phyloP scores from a whole-genome alignment of 2,113 vertebrate genomes.

The Clinocottus analis region DNA sequence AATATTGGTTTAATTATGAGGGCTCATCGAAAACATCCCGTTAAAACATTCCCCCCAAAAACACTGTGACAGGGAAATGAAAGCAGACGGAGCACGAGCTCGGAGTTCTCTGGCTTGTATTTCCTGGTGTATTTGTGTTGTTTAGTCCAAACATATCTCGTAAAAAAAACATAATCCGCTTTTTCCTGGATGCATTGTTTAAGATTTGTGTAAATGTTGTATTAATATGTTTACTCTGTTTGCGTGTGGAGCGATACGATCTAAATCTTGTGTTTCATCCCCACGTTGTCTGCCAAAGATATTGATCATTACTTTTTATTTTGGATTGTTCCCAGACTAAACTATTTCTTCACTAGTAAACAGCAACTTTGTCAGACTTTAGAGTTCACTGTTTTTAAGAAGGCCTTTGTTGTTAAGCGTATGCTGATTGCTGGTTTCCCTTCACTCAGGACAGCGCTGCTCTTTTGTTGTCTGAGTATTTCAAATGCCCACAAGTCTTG shows the following conservation, averaged over 20 bases:
- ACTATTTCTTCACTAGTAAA: conserved; percentile 53
- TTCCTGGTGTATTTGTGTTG: conserved; percentile 41
- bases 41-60: conserved; percentile 30
- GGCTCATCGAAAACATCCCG: conserved; percentile 26
- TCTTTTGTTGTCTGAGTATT: conserved; percentile 70
- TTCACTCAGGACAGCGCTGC: conserved; percentile 39
- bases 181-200: conserved; percentile 47
- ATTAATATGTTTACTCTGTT: conserved; percentile 58
- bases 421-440: conserved; percentile 47
- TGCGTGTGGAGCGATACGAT: conserved; percentile 47
- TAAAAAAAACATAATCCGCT: conserved; percentile 22
- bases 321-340: conserved; percentile 63
- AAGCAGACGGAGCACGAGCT: conserved; percentile 18
- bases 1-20: conserved; percentile 41
- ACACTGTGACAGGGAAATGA: conserved; percentile 19
- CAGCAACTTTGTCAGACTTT: conserved; percentile 21
- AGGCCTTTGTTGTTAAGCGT: conserved; percentile 45
- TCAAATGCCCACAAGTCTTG: conserved; percentile 47
- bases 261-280: conserved; percentile 46
- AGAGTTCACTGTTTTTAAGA: conserved; percentile 29
- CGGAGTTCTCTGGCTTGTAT: conserved; percentile 17
- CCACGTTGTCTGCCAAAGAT: conserved; percentile 24
- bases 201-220: conserved; percentile 67
- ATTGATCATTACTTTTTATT: conserved; percentile 59
- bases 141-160: conserved; percentile 64